These are phyloP conservation scores for Oncorhynchus nerka DNA, from an alignment of 2,113 vertebrate species.

Conservation along the genomic window DNA sequence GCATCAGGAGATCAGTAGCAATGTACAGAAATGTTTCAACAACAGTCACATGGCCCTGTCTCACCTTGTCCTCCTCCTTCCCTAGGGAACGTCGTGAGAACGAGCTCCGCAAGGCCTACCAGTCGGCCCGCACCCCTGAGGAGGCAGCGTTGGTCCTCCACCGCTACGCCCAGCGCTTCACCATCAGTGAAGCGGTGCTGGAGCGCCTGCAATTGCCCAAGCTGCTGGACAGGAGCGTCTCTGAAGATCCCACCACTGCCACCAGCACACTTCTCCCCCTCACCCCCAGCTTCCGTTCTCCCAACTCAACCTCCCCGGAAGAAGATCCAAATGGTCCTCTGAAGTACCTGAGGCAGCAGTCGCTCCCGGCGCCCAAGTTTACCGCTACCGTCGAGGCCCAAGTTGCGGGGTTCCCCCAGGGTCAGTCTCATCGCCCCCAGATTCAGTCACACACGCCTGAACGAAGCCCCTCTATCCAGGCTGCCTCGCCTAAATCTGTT, in stretches of 20 bases:
- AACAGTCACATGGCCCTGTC: not conserved
- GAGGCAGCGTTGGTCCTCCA: constrained; percentile 88
- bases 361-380: constrained; percentile 88
- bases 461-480: constrained; percentile 74
- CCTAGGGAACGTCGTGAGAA: constrained; percentile 85
- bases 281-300: constrained; percentile 42
- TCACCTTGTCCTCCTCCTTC: not conserved
- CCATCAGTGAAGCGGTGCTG: constrained; percentile 91
- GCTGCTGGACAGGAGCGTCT: constrained; percentile 91
- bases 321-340: constrained; percentile 70
- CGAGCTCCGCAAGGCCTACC: constrained; percentile 86
- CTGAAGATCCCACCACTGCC: constrained; percentile 81
- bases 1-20: too few relatives aligned
- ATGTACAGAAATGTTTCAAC: too few relatives aligned
- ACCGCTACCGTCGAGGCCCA: constrained; percentile 89
- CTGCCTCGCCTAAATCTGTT: constrained; percentile 78
- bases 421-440: constrained; percentile 46
- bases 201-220: constrained; percentile 92
- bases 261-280: constrained; percentile 57
- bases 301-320: constrained; percentile 67
- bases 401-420: constrained; percentile 71
- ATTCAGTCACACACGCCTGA: constrained; percentile 72
- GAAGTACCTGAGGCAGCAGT: constrained; percentile 90
- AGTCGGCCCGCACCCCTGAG: constrained; percentile 80
- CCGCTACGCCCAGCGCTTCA: constrained; percentile 92